These are phyloP conservation scores for Timandra comae DNA, from an alignment of 2,888 invertebrate species.

Conservation along the genomic window DNA sequence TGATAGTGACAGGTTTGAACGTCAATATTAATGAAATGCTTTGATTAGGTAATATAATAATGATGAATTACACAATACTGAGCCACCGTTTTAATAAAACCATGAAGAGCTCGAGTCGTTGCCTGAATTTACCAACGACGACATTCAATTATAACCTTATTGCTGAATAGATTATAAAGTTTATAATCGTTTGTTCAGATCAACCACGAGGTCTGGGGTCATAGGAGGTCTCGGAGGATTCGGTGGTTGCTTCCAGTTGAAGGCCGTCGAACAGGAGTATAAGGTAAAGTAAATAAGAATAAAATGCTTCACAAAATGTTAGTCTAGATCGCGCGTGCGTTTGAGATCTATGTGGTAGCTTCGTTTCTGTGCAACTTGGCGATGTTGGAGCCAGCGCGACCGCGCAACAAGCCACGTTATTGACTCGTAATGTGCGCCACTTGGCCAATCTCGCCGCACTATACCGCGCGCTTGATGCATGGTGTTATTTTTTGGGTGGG, in stretches of 20 bases:
- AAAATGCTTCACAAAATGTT: too few species aligned
- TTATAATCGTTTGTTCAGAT: conserved; percentile 39
- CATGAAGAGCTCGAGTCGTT: neutral
- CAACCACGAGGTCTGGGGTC: conserved; percentile 83
- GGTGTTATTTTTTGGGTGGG: too few species aligned
- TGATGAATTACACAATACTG: neutral
- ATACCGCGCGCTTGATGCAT: too few species aligned
- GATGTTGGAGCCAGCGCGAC: neutral
- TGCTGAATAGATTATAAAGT: neutral
- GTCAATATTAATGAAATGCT: too few species aligned
- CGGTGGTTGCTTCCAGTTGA: conserved; percentile 90
- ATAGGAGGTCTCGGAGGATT: conserved; percentile 90
- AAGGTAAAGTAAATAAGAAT: too few species aligned
- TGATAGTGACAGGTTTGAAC: too few species aligned
- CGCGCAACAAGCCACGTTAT: too few species aligned
- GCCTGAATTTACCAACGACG: neutral
- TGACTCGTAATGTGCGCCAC: too few species aligned
- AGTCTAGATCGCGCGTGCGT: too few species aligned
- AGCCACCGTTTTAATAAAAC: neutral
- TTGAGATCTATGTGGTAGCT: neutral
- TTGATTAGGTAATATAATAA: too few species aligned
- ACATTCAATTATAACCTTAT: neutral
- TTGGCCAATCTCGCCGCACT: too few species aligned
- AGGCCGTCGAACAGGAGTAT: conserved; percentile 73
- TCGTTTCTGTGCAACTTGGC: too few species aligned